A percentile compares a stretch with the other conserved stretches of the same genome.
phyloP scores from a whole-genome alignment of 2,888 invertebrate species.

The Odiellus spinosus region DNA sequence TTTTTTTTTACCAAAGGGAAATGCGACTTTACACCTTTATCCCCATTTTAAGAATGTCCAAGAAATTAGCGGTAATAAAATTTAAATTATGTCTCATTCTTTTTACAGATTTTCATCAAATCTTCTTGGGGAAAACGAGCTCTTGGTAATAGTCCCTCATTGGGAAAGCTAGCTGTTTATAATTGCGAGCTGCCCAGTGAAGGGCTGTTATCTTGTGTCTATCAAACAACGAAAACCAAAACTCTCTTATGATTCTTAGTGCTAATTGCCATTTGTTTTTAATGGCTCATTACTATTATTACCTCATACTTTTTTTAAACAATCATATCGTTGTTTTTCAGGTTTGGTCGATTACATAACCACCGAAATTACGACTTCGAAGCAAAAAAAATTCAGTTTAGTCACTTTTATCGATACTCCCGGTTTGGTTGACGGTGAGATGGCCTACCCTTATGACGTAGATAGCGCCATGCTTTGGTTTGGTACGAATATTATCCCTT shows the following conservation, averaged over 20 bases:
- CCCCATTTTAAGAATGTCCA: slow-evolving; percentile 39
- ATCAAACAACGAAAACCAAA: background rate
- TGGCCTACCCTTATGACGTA: slow-evolving; percentile 43
- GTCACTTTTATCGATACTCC: slow-evolving; percentile 43
- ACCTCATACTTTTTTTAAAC: background rate
- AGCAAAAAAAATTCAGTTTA: slow-evolving; percentile 39
- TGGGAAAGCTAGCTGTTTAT: slow-evolving; percentile 19
- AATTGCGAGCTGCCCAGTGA: slow-evolving; percentile 22
- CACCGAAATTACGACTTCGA: slow-evolving; percentile 40
- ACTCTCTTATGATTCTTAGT: background rate
- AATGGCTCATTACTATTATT: background rate
- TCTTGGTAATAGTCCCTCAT: slow-evolving; percentile 19
- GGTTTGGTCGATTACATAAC: slow-evolving; percentile 39
- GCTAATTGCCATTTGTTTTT: background rate
- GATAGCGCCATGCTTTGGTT: slow-evolving; percentile 39
- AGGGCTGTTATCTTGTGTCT: slow-evolving; percentile 19
- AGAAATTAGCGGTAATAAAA: slow-evolving; percentile 34
- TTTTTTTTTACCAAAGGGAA: slow-evolving; percentile 31
- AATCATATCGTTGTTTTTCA: slow-evolving; percentile 20
- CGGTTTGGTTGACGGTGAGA: slow-evolving; percentile 42
- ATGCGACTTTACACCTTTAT: slow-evolving; percentile 40
- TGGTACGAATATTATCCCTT: slow-evolving; percentile 27
- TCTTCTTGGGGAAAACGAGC: background rate
- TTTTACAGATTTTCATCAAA: no score
- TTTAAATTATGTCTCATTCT: background rate